phyloP scores from a whole-genome alignment of 2,888 invertebrate genomes.

The Clepsis dumicolana region DNA sequence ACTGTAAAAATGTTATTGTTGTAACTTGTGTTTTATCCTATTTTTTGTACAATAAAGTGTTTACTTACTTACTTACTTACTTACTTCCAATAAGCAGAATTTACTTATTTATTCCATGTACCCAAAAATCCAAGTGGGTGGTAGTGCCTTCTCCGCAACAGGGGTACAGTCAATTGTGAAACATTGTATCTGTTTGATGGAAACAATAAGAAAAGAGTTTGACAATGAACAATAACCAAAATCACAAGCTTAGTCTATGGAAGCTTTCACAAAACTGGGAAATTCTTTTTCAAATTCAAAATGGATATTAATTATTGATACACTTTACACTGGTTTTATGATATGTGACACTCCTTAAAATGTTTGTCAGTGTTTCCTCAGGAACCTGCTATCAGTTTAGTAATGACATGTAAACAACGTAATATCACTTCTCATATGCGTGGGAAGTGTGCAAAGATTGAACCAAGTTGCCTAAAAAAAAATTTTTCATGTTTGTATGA shows the following conservation, averaged over 20 bases:
- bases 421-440: slow-evolving; percentile 8
- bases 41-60: too few relatives aligned
- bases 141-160: not conserved
- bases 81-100: too few relatives aligned
- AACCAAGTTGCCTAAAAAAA: slow-evolving; percentile 4
- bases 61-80: too few relatives aligned
- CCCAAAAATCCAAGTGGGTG: not conserved
- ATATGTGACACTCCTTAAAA: slow-evolving; percentile 1
- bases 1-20: too few relatives aligned
- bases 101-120: not conserved
- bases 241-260: not conserved
- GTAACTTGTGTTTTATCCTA: too few relatives aligned
- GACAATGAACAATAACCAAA: not conserved
- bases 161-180: not conserved
- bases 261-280: not conserved
- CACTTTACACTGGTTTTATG: not conserved
- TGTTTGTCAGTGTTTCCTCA: slow-evolving; percentile 19
- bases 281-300: not conserved
- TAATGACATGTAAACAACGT: slow-evolving; percentile 17
- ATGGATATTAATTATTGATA: not conserved
- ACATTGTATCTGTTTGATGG: slow-evolving; percentile 5
- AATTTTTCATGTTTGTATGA: not conserved
- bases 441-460: slow-evolving; percentile 27
- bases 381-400: slow-evolving; percentile 9
- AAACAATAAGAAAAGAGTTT: not conserved